Evolutionary conservation across 2,113 vertebrate species (phyloP).

Genomic region (Megaptera novaeangliae): DNA sequence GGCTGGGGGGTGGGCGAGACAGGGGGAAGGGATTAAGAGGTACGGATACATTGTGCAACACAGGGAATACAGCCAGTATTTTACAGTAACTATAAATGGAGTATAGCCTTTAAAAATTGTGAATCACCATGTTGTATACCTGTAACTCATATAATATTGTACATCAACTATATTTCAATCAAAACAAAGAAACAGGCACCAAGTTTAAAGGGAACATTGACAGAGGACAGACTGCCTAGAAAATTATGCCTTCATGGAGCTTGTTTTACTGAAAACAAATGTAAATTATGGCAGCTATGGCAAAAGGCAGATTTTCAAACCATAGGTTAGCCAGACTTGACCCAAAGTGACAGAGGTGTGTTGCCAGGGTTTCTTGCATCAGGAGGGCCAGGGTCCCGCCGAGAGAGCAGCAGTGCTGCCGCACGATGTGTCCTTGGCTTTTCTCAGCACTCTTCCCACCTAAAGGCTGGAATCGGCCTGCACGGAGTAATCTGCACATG

Average conservation of each 20-base stretch:
- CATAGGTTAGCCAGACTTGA: not conserved
- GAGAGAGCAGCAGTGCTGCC: not conserved
- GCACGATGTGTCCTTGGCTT: not conserved
- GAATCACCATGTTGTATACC: not conserved
- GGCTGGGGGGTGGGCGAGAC: not conserved
- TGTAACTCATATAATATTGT: not conserved
- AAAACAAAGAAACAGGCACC: not conserved
- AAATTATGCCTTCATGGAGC: not conserved
- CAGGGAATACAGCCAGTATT: not conserved
- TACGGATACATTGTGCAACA: not conserved
- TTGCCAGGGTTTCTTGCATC: not conserved
- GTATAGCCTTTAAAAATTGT: not conserved
- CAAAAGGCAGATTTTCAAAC: not conserved
- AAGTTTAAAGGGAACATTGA: not conserved
- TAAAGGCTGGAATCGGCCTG: not conserved
- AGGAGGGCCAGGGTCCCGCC: not conserved
- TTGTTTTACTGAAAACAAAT: not conserved
- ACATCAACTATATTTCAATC: not conserved
- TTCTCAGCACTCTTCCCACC: not conserved
- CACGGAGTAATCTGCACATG: not conserved
- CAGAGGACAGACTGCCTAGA: not conserved
- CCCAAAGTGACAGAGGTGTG: not conserved
- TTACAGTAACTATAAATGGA: not conserved
- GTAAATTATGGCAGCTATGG: not conserved
- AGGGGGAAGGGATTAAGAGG: not conserved